Evolutionary conservation across 2,113 vertebrate genomes (phyloP), one percentile per base, ranked within the genome.

Genomic region (Pterocles orientalis): DNA sequence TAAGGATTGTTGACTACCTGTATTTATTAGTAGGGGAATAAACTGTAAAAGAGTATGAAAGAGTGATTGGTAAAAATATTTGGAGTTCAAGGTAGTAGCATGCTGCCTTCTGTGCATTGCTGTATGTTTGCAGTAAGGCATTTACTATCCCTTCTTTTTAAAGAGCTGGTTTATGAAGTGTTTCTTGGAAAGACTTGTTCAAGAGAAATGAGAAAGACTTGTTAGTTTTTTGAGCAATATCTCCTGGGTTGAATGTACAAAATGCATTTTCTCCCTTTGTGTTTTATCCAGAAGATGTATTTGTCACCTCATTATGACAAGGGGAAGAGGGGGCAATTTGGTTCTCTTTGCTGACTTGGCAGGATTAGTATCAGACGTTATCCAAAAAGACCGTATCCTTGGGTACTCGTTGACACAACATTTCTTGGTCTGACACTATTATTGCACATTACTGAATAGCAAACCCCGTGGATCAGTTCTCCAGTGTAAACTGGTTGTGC

Each of bases 111-210:
- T 87, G 31, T 69, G 45, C 65, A 12, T 18, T 76, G 62, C 58
- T 86, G 7, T 48, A 6, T 79, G 57, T 89, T 91, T 92, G 69
- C 70, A 87, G 57, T 82, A 77, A 94, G 87, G 83, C 81, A 82
- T 87, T 94, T 96, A 65, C 88, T 85, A 53, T 91, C 57, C 53
- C 39, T 86, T 86, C 64, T 76, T 88, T 94, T 94, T 84, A 91
- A 97, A 90, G 77, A 89, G 57, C 70, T 76, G n/a, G 57, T 92
- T 96, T 96, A 96, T 96, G 73, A 91, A 91, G 92, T 96, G 96
- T 94, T 92, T 92, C 66, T 94, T 96, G 83, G 96, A 92, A 89
- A 76, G 53, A 76, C 36, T 84, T 76, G 23, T 89, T 94, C 69
- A 76, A 85, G 73, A 87, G 70, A 94, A 95, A 91, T 72, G 77